phyloP scores from a whole-genome alignment of 2,797 vertebrate genomes.

The Saxicola maurus region DNA sequence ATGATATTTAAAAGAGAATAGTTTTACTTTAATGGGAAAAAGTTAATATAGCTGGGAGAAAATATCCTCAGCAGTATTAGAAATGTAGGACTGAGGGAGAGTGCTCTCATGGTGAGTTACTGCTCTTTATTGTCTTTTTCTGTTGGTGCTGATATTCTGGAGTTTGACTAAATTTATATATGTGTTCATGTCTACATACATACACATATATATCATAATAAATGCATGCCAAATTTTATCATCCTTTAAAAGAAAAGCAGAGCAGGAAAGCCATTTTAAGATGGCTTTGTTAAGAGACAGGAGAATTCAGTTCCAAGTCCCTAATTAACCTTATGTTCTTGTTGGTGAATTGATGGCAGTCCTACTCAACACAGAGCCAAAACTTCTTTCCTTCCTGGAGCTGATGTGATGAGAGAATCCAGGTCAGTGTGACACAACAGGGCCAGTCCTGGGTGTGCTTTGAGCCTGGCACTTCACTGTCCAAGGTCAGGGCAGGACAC shows the following conservation, averaged over 20 bases:
- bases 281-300: not conserved
- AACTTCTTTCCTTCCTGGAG: not conserved
- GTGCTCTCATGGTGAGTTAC: not conserved
- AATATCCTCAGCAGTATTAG: not conserved
- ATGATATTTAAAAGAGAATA: not conserved
- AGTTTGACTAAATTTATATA: not conserved
- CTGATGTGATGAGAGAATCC: not conserved
- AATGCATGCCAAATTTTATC: not conserved
- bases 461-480: not conserved
- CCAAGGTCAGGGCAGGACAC: not conserved
- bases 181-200: not conserved
- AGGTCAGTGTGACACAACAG: not conserved
- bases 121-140: not conserved
- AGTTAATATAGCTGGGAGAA: not conserved
- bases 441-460: rapidly evolving
- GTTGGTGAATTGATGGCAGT: not conserved
- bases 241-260: not conserved
- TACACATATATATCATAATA: not conserved
- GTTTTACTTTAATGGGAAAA: not conserved
- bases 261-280: not conserved
- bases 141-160: not conserved
- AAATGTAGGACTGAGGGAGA: not conserved
- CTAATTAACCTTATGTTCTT: not conserved
- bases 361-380: not conserved
- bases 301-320: not conserved